Evolutionary conservation across 2,888 invertebrate genomes (phyloP).

Genomic region (Dilophus febrilis): DNA sequence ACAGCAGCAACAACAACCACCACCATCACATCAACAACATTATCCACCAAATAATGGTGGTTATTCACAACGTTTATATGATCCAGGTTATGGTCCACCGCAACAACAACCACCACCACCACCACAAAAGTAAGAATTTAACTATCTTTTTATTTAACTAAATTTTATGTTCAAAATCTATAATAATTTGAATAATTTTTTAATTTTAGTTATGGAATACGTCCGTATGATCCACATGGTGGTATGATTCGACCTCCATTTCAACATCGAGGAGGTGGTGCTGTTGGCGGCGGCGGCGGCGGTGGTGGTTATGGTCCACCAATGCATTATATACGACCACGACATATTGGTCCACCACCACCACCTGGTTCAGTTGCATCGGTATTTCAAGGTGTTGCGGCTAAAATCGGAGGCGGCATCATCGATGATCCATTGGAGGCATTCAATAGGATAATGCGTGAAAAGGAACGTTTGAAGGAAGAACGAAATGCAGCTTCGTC

Average conservation of each 20-base stretch:
- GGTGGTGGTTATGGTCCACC: conserved; percentile 14
- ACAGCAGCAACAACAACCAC: conserved; percentile 12
- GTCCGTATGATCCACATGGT: conserved; percentile 7
- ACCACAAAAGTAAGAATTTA: background rate
- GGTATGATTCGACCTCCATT: conserved; percentile 11
- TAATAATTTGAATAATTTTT: no score
- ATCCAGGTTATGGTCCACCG: conserved; percentile 2
- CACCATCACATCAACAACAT: no score
- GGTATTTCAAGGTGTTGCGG: conserved; percentile 26
- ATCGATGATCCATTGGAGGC: conserved; percentile 76
- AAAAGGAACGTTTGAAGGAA: conserved; percentile 47
- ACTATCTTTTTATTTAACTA: no score
- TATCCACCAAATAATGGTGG: conserved; percentile 13
- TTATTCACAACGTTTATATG: conserved; percentile 10
- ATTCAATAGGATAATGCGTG: conserved; percentile 70
- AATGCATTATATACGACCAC: conserved; percentile 10
- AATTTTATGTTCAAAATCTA: no score
- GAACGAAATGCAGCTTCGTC: conserved; percentile 32
- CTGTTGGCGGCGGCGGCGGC: no score
- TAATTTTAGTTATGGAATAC: conserved; percentile 6
- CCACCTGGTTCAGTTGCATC: conserved; percentile 18
- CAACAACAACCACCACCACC: no score
- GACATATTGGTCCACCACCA: conserved; percentile 14
- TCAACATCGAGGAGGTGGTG: conserved; percentile 14
- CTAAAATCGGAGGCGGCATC: conserved; percentile 31